Evolutionary conservation across 2,797 vertebrate species (phyloP), one percentile per base, ranked within the genome.

Genomic region (Anableps anableps): DNA sequence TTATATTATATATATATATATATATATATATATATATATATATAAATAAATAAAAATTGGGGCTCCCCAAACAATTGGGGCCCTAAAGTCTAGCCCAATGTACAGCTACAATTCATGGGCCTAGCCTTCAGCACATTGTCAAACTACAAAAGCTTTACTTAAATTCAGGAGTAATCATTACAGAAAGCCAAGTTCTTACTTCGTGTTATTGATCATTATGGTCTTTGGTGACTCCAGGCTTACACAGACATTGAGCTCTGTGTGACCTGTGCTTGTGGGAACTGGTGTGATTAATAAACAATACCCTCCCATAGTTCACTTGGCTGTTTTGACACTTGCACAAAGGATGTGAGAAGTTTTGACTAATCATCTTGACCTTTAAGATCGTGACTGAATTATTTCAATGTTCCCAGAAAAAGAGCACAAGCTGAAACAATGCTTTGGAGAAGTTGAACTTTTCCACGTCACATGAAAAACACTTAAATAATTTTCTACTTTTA

Each of bases 331-430:
- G 62, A 77, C 81, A 72, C 31, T 74, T 76, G 71, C 73, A 70
- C 80, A 80, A 80, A 86, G 81, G 75, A 86, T 19, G 88, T 85
- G 86, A 83, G 81, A 88, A 85, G 73, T 81, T 55, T 29, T 86
- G 88, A 89, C 72, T 90, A 73, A 86, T 76, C 62, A 1, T 26
- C 62, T 76, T 83, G 83, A 75, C 88, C 81, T 90, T 91, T 91
- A 75, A 8, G 68, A 83, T 58, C 9, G 64, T 62, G 68, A 78
- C 17, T 21, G 62, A 80, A 75, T 81, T 74, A 51, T 80, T 13
- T 13, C 31, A 77, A 66, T 45, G 13, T 47, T 45, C 11, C 68
- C 72, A 74, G 51, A 38, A 74, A n/a, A 13, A 41, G 21, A 21
- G 10, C 21, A 36, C 36, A 41, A 41, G 36, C 34, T 53, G 51